These are phyloP conservation scores for Carposina sasakii DNA, from an alignment of 1,140 invertebrate genomes.

Conservation along the genomic window DNA sequence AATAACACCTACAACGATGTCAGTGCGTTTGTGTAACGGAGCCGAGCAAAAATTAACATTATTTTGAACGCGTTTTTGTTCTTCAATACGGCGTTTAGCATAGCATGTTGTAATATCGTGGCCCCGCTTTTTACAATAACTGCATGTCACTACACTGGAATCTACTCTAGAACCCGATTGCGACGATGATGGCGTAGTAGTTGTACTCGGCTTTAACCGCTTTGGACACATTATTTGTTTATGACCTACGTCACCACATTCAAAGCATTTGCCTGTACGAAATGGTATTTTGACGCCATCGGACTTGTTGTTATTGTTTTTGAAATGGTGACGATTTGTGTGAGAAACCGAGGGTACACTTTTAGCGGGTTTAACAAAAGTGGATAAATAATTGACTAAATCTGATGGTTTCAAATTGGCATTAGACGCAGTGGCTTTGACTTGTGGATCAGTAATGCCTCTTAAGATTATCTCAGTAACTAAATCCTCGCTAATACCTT, in stretches of 20 bases:
- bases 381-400: constrained; percentile 4
- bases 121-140: constrained; percentile 8
- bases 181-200: not conserved
- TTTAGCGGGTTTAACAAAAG: constrained; percentile 1
- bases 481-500: constrained; percentile 3
- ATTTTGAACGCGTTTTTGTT: constrained; percentile 1
- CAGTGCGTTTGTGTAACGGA: not conserved
- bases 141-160: not conserved
- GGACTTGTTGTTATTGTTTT: not conserved
- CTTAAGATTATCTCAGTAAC: not conserved
- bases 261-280: not conserved
- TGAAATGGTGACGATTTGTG: too few species aligned
- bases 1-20: constrained; percentile 1
- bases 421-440: constrained; percentile 3
- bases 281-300: not conserved
- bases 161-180: too few species aligned
- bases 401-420: not conserved
- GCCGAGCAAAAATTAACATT: constrained; percentile 8
- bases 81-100: constrained; percentile 9
- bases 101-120: not conserved
- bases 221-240: not conserved
- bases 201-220: not conserved
- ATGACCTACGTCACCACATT: not conserved
- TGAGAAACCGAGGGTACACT: not conserved
- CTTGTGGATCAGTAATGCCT: constrained; percentile 5